phyloP scores from a whole-genome alignment of 30 jellyfish, hydroid and myxozoan genomes.

The Aurelia aurita region DNA sequence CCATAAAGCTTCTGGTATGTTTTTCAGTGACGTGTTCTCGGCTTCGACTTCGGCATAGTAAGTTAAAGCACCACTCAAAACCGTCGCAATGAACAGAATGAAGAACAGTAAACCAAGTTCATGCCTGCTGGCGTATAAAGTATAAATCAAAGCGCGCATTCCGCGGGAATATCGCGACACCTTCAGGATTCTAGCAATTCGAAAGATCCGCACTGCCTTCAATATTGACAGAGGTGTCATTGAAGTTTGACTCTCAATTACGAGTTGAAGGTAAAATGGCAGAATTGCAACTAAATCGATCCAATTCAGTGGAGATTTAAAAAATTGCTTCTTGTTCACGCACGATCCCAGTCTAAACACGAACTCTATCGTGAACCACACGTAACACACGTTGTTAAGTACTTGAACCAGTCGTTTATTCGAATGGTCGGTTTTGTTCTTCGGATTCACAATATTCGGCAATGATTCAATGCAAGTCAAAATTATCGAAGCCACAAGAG shows the following conservation, averaged over 20 bases:
- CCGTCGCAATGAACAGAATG: slow-evolving; percentile 53
- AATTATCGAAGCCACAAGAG: slow-evolving; percentile 37
- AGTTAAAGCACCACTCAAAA: slow-evolving; percentile 68
- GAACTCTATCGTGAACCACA: slow-evolving; percentile 78
- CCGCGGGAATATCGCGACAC: slow-evolving; percentile 85
- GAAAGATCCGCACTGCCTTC: slow-evolving; percentile 48
- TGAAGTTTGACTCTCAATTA: slow-evolving; percentile 49
- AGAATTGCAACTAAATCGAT: slow-evolving; percentile 71
- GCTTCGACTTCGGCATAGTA: slow-evolving; percentile 67
- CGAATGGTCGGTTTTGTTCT: not conserved
- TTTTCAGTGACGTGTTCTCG: slow-evolving; percentile 30
- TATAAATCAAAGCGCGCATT: slow-evolving; percentile 80
- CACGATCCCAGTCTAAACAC: slow-evolving; percentile 36
- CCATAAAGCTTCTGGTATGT: slow-evolving; percentile 91
- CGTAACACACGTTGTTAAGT: slow-evolving; percentile 67
- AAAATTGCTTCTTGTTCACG: slow-evolving; percentile 22
- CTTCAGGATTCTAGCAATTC: slow-evolving; percentile 71
- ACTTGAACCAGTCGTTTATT: not conserved
- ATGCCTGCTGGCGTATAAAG: slow-evolving; percentile 74
- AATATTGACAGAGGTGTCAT: slow-evolving; percentile 56
- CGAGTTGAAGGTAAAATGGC: slow-evolving; percentile 74
- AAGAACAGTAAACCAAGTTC: slow-evolving; percentile 67
- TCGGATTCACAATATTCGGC: slow-evolving; percentile 33
- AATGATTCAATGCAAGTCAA: slow-evolving; percentile 71
- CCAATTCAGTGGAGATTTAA: slow-evolving; percentile 61